Conservation (phyloP, 2,113 vertebrate genomes). For the Tauraco erythrolophus region DNA sequence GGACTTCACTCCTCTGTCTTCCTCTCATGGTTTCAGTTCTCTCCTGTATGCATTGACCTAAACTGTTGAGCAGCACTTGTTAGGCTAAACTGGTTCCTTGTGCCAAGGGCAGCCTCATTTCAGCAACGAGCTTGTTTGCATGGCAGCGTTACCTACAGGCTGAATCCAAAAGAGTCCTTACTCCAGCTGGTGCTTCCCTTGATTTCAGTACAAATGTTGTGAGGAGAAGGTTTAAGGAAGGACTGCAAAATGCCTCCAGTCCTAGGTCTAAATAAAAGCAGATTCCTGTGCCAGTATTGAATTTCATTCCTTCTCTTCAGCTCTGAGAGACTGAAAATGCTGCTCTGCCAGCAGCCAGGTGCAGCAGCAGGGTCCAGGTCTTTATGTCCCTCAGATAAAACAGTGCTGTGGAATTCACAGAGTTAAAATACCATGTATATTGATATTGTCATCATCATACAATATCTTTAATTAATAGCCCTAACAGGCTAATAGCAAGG, state of each 20-base stretch:
- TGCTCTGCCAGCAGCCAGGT: not conserved
- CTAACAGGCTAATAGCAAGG: not conserved
- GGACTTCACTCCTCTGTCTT: not conserved
- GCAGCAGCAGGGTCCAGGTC: not conserved
- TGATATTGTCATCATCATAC: not conserved
- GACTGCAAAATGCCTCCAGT: not conserved
- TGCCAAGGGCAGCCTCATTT: not conserved
- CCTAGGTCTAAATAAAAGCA: not conserved
- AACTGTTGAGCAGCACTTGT: not conserved
- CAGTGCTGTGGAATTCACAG: not conserved
- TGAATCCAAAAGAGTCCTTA: not conserved
- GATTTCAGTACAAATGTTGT: not conserved
- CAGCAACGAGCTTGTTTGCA: not conserved
- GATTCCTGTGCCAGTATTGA: not conserved
- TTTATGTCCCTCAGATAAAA: rapidly evolving
- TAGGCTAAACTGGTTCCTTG: not conserved
- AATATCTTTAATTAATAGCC: not conserved
- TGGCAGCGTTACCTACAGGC: rapidly evolving
- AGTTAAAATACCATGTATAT: not conserved
- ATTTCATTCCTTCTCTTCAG: not conserved
- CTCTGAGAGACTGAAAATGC: not conserved
- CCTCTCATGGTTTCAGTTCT: not conserved
- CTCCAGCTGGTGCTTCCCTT: not conserved
- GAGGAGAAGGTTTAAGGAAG: not conserved
- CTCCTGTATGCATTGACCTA: not conserved